phyloP scores from a whole-genome alignment of 2,797 vertebrate genomes.

The Acipenser ruthenus region DNA sequence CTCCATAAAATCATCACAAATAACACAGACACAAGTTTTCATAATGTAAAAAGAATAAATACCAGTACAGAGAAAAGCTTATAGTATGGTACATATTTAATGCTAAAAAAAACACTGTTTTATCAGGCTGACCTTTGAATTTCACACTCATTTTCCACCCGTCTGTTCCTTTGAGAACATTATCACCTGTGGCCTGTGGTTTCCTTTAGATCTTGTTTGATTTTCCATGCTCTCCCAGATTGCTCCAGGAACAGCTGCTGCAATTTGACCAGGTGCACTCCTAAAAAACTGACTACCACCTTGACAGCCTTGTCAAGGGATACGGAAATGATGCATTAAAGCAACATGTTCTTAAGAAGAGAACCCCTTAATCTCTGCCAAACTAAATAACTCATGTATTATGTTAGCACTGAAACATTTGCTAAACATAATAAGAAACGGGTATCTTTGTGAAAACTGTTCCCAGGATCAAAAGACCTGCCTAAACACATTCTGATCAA shows the following conservation, averaged over 20 bases:
- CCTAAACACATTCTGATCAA: conserved; percentile 49
- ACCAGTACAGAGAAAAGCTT: too few species aligned
- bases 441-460: neutral
- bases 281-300: neutral
- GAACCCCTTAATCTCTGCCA: too few species aligned
- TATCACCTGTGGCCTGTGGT: conserved; percentile 45
- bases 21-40: too few species aligned
- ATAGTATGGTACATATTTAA: too few species aligned
- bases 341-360: neutral
- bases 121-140: conserved; percentile 8
- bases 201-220: conserved; percentile 46
- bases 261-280: conserved; percentile 22
- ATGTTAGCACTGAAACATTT: neutral
- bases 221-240: conserved; percentile 38
- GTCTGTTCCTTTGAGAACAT: conserved; percentile 36
- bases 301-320: neutral
- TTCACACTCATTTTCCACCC: conserved; percentile 27
- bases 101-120: neutral
- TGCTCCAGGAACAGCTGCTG: conserved; percentile 34
- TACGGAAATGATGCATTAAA: neutral
- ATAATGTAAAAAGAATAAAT: too few species aligned
- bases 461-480: conserved; percentile 52
- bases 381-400: too few species aligned
- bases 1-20: too few species aligned
- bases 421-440: neutral